These are phyloP conservation scores for Philereme vetulata DNA, from an alignment of 2,888 invertebrate species.

Conservation along the genomic window DNA sequence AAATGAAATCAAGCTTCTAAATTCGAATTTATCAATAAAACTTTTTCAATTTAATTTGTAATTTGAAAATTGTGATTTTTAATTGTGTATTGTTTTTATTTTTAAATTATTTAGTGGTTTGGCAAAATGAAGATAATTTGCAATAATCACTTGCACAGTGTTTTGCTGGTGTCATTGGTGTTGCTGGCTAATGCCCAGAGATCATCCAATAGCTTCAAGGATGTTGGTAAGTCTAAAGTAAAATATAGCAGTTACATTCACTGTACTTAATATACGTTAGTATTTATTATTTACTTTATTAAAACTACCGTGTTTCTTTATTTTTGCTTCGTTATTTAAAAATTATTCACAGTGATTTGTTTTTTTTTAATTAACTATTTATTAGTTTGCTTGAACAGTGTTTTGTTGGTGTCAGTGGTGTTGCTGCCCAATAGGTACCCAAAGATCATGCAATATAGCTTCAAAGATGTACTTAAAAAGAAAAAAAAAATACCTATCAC, in stretches of 20 bases:
- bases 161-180: constrained; percentile 70
- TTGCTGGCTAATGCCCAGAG: constrained; percentile 75
- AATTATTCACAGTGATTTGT: too few species aligned
- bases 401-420: too few species aligned
- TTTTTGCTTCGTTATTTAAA: too few species aligned
- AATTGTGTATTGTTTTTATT: constrained; percentile 5
- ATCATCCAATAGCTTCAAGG: constrained; percentile 64
- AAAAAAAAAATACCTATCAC: too few species aligned
- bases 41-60: constrained; percentile 3
- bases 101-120: constrained; percentile 1
- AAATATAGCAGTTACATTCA: background rate
- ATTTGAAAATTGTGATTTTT: constrained; percentile 1
- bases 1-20: constrained; percentile 69
- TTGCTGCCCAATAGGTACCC: too few species aligned
- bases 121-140: constrained; percentile 66
- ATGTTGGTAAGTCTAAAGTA: constrained; percentile 53
- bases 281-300: too few species aligned
- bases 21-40: constrained; percentile 30
- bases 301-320: too few species aligned
- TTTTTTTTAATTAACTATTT: too few species aligned
- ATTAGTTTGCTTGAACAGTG: too few species aligned
- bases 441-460: too few species aligned
- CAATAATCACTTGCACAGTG: constrained; percentile 66
- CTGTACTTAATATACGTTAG: too few species aligned
- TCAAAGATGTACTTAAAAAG: too few species aligned